A percentile compares a stretch with the other conserved stretches of the same genome.
Evolutionary conservation across 2,113 vertebrate species (phyloP).

Genomic region (Epinephelus cyanopodus): DNA sequence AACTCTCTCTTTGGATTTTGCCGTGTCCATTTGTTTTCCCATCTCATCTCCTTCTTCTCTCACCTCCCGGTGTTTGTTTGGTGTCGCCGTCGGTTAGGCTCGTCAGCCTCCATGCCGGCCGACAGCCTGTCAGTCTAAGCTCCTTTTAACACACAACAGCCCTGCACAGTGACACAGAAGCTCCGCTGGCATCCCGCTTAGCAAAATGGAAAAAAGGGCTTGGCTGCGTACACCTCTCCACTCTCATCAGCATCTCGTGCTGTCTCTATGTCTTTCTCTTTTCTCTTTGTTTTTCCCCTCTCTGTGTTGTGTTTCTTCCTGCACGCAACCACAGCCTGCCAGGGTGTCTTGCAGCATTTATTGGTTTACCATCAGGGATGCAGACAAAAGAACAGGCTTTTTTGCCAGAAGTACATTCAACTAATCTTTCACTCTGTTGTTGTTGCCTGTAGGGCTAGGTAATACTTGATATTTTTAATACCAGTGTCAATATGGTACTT

Average conservation of each 20-base stretch:
- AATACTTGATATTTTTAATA: not conserved
- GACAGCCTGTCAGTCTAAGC: constrained; percentile 67
- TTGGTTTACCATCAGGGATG: constrained; percentile 13
- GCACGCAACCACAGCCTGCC: constrained; percentile 33
- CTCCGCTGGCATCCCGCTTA: constrained; percentile 48
- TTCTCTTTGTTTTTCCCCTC: constrained; percentile 26
- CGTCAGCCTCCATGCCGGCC: constrained; percentile 36
- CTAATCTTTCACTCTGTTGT: constrained; percentile 15
- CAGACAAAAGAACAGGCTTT: constrained; percentile 1
- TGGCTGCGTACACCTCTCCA: constrained; percentile 48
- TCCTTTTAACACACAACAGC: constrained; percentile 59
- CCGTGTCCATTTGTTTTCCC: constrained; percentile 49
- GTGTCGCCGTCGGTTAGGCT: constrained; percentile 53
- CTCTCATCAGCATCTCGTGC: constrained; percentile 52
- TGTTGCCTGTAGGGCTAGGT: not conserved
- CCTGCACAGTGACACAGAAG: constrained; percentile 47
- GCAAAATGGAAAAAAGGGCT: constrained; percentile 47
- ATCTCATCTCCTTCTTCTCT: constrained; percentile 23
- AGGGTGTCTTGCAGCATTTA: constrained; percentile 27
- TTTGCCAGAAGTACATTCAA: constrained; percentile 7
- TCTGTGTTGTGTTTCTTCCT: constrained; percentile 27
- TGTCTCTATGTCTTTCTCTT: constrained; percentile 29
- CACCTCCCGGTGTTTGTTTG: constrained; percentile 54
- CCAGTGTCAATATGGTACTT: not conserved
- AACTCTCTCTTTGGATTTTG: constrained; percentile 26